Percentiles rank a stretch among this genome's conserved stretches.
phyloP scores from a whole-genome alignment of 92 coral and sea anemone genomes.

The Scolanthus callimorphus region DNA sequence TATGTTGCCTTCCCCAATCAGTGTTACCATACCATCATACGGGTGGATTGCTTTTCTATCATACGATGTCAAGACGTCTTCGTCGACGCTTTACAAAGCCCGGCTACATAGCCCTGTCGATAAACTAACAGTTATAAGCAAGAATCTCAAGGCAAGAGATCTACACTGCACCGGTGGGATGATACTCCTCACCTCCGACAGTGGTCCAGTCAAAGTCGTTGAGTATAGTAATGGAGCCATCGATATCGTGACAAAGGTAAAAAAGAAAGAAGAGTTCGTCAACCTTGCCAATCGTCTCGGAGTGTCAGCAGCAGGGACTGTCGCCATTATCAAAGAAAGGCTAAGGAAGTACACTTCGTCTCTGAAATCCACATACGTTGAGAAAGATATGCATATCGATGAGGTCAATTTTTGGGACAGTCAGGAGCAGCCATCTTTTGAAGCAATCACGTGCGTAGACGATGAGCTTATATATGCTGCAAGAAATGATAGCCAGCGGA shows the following conservation, averaged over 20 bases:
- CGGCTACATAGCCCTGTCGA: too few species aligned
- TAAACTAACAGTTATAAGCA: too few species aligned
- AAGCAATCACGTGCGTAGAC: slow-evolving; percentile 41
- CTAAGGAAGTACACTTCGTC: slow-evolving; percentile 1
- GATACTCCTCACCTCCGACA: slow-evolving; percentile 28
- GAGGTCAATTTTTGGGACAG: slow-evolving; percentile 47
- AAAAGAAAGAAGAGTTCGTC: slow-evolving; percentile 44
- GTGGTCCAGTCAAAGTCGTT: slow-evolving; percentile 39
- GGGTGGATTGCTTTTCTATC: too few species aligned
- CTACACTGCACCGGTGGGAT: slow-evolving; percentile 39
- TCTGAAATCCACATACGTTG: slow-evolving; percentile 1
- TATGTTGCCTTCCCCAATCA: too few species aligned
- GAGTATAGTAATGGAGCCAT: slow-evolving; percentile 20
- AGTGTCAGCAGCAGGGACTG: slow-evolving; percentile 29
- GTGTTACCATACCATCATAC: too few species aligned
- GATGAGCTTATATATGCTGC: slow-evolving; percentile 47
- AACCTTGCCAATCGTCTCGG: slow-evolving; percentile 23
- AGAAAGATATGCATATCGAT: slow-evolving; percentile 11
- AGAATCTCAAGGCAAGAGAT: slow-evolving; percentile 32
- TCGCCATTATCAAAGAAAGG: slow-evolving; percentile 30
- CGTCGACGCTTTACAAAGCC: too few species aligned
- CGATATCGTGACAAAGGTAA: slow-evolving; percentile 8
- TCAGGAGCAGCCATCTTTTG: slow-evolving; percentile 33
- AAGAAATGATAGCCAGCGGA: slow-evolving; percentile 6
- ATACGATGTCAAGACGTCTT: too few species aligned